These are phyloP conservation scores for Cephus runcator DNA, from an alignment of 2,888 invertebrate species.

Conservation along the genomic window DNA sequence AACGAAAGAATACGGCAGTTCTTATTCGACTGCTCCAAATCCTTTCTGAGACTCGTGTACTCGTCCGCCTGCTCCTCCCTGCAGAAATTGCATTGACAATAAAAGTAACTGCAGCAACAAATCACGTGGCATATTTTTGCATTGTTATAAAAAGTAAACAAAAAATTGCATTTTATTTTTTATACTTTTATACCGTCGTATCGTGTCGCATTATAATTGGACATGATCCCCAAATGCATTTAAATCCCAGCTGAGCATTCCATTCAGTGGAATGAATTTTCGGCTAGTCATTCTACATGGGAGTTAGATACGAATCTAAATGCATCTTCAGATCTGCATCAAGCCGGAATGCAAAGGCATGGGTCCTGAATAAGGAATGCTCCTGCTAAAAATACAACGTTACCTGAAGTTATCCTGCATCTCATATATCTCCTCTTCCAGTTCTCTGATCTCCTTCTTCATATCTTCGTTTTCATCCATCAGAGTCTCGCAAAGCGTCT, in stretches of 20 bases:
- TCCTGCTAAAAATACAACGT: slow-evolving; percentile 1
- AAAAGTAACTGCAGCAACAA: background rate
- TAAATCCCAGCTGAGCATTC: background rate
- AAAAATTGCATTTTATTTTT: background rate
- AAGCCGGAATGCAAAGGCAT: background rate
- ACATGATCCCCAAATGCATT: background rate
- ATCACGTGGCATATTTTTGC: background rate
- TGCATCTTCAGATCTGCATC: background rate
- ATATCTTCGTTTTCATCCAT: slow-evolving; percentile 97
- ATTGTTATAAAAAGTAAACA: background rate
- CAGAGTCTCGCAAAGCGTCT: slow-evolving; percentile 90
- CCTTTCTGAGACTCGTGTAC: slow-evolving; percentile 92
- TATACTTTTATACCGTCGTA: background rate
- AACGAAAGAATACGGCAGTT: slow-evolving; percentile 98
- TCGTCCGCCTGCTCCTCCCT: slow-evolving; percentile 98
- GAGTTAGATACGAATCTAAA: background rate
- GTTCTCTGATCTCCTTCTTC: slow-evolving; percentile 90
- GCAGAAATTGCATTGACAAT: slow-evolving; percentile 12
- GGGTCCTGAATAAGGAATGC: background rate
- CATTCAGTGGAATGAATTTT: background rate
- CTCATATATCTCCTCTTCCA: slow-evolving; percentile 98
- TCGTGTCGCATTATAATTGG: background rate
- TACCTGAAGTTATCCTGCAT: slow-evolving; percentile 95
- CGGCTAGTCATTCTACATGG: background rate
- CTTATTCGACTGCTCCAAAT: slow-evolving; percentile 96